A percentile compares a stretch with the other conserved stretches of the same genome.
phyloP scores from a whole-genome alignment of 2,113 vertebrate genomes.

The Aegypius monachus region DNA sequence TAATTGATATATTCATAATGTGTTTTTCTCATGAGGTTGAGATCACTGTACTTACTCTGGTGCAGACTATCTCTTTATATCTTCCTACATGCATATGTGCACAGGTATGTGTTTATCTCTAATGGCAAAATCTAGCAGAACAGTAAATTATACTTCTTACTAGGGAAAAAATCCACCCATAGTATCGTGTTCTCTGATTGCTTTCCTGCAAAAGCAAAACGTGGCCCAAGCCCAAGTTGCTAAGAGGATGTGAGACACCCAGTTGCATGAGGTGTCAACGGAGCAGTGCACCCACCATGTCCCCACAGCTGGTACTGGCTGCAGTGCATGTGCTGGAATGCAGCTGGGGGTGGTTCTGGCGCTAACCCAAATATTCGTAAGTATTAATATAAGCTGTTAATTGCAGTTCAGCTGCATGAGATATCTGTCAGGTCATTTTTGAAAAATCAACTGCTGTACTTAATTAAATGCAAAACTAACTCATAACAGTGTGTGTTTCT shows the following conservation, averaged over 20 bases:
- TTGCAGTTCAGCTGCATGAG: neutral
- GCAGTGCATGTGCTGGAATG: accelerated
- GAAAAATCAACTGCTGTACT: neutral
- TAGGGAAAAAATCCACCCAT: neutral
- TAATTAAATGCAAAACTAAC: neutral
- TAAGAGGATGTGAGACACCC: neutral
- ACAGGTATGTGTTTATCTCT: neutral
- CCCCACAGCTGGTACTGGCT: neutral
- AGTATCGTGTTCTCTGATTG: neutral
- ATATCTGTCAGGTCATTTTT: neutral
- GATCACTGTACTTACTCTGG: neutral
- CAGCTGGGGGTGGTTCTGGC: accelerated
- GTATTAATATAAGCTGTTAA: accelerated
- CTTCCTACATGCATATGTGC: neutral
- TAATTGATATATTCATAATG: neutral
- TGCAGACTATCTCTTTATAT: neutral
- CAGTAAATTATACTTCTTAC: neutral
- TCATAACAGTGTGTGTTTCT: neutral
- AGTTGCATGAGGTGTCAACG: accelerated
- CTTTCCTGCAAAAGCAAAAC: neutral
- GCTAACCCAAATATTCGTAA: accelerated
- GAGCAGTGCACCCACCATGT: accelerated
- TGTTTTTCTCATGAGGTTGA: neutral
- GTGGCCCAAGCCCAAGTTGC: accelerated
- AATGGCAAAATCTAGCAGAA: neutral